Conservation (phyloP, 2,797 vertebrate genomes). For the Somateria mollissima region DNA sequence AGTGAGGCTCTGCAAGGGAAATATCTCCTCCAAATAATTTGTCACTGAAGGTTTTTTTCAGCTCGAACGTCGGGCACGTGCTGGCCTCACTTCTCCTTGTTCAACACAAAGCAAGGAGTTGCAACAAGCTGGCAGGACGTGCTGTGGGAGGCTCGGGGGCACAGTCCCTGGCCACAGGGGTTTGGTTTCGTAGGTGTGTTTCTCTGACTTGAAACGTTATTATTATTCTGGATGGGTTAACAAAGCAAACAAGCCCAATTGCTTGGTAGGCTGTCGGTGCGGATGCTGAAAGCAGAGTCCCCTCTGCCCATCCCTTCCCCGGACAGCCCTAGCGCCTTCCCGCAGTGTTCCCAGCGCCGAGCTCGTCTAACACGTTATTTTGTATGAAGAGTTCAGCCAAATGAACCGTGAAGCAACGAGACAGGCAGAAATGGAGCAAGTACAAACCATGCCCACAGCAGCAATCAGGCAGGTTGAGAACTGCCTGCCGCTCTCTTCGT, state of each 20-base stretch:
- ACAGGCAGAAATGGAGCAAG: constrained; percentile 42
- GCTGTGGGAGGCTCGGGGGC: not conserved
- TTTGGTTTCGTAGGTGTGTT: constrained; percentile 25
- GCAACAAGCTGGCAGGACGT: not conserved
- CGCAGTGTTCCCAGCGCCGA: not conserved
- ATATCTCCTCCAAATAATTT: not conserved
- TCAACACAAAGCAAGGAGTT: not conserved
- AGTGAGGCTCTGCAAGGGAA: not conserved
- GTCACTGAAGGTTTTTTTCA: not conserved
- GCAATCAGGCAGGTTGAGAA: constrained; percentile 55
- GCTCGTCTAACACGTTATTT: not conserved
- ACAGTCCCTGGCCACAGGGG: not conserved
- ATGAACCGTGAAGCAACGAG: constrained; percentile 31
- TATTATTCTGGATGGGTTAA: not conserved
- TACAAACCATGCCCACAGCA: constrained; percentile 31
- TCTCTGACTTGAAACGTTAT: not conserved
- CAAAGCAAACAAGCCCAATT: constrained; percentile 3
- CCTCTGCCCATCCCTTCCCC: constrained; percentile 3
- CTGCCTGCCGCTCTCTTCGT: constrained; percentile 8
- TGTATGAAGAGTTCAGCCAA: constrained; percentile 36
- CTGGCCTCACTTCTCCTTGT: not conserved
- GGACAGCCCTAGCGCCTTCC: not conserved
- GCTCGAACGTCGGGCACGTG: not conserved
- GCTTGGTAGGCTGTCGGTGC: rapidly evolving
- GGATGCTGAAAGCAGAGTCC: constrained; percentile 31